Percentiles rank a stretch among this genome's conserved stretches.
Evolutionary conservation across 2,797 vertebrate genomes (phyloP).

Genomic region (Hemitrygon akajei): DNA sequence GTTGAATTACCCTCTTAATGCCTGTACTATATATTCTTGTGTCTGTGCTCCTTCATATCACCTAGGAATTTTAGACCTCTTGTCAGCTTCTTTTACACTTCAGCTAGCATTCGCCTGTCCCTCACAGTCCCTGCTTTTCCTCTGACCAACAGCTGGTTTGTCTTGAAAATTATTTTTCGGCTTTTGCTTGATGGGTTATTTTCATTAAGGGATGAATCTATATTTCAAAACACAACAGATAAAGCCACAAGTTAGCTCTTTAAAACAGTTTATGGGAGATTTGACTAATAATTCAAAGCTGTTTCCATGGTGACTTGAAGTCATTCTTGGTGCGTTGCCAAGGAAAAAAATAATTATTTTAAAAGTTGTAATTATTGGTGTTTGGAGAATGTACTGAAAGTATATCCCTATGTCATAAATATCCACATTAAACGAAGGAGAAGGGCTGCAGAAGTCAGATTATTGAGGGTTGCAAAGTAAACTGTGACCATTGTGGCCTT

Average conservation of each 20-base stretch:
- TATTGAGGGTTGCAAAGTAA: not conserved
- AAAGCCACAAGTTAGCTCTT: not conserved
- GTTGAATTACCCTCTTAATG: not conserved
- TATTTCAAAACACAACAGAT: not conserved
- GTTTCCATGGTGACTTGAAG: not conserved
- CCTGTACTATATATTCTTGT: not conserved
- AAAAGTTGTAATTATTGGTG: not conserved
- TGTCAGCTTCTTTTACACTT: not conserved
- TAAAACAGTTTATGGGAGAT: not conserved
- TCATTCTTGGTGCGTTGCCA: not conserved
- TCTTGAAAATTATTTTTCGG: not conserved
- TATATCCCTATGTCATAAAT: not conserved
- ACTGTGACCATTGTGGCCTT: not conserved
- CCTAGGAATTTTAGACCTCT: not conserved
- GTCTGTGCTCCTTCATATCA: not conserved
- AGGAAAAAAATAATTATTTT: not conserved
- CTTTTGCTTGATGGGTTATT: not conserved
- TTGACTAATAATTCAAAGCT: conserved; percentile 2
- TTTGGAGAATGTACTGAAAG: not conserved
- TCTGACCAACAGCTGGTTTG: not conserved
- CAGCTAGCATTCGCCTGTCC: not conserved
- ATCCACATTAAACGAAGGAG: not conserved
- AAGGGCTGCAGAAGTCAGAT: not conserved
- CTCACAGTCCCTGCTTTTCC: not conserved
- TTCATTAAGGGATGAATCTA: not conserved